Conservation (phyloP, 1,140 invertebrate genomes). For the Bombus difficillimus region DNA sequence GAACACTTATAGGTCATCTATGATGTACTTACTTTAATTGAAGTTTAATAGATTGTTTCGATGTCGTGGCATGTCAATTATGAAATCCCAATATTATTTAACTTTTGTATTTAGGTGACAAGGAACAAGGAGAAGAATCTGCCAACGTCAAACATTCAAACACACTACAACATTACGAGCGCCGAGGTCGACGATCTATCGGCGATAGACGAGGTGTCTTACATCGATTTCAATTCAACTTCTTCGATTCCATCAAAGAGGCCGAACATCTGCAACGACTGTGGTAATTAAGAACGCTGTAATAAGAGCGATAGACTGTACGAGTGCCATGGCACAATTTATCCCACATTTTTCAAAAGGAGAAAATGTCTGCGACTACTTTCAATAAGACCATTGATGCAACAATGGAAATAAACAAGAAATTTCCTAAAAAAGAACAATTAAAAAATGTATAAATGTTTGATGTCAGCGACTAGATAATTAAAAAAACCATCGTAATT, state of each 20-base stretch:
- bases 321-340: not conserved
- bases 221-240: slow-evolving; percentile 71
- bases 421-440: not conserved
- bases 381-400: not conserved
- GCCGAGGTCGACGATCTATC: slow-evolving; percentile 41
- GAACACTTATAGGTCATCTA: not conserved
- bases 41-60: not conserved
- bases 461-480: not conserved
- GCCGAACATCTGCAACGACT: slow-evolving; percentile 74
- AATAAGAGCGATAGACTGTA: slow-evolving; percentile 2
- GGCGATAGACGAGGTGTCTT: slow-evolving; percentile 68
- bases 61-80: not conserved
- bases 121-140: slow-evolving; percentile 59
- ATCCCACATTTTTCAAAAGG: not conserved
- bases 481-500: not conserved
- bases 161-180: slow-evolving; percentile 69
- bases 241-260: slow-evolving; percentile 59
- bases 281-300: slow-evolving; percentile 72
- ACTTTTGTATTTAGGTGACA: slow-evolving; percentile 44
- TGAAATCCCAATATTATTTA: not conserved
- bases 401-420: not conserved
- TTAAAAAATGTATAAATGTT: not conserved
- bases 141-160: slow-evolving; percentile 63
- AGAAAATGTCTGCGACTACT: not conserved
- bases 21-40: not conserved